Conservation (phyloP, 2,888 invertebrate species). For the Tigriopus californicus region DNA sequence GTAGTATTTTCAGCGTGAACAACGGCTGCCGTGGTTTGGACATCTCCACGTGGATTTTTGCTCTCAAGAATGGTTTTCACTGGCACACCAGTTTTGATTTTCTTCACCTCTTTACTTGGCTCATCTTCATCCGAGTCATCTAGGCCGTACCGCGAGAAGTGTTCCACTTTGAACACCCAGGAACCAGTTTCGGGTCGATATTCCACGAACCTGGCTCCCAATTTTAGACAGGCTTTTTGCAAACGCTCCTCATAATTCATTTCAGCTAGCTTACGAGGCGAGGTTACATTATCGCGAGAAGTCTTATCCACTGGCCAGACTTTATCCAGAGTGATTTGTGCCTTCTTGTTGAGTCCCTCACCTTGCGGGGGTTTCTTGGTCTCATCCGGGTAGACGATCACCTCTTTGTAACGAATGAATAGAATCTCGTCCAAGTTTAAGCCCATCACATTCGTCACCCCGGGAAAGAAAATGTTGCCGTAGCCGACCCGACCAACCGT, state of each 20-base stretch:
- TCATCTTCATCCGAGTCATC: conserved; percentile 68
- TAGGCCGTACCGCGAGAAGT: conserved; percentile 82
- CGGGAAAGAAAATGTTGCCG: conserved; percentile 71
- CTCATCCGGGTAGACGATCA: conserved; percentile 77
- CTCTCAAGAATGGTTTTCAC: too few relatives aligned
- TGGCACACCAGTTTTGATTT: too few relatives aligned
- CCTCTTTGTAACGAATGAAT: conserved; percentile 64
- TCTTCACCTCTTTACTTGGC: too few relatives aligned
- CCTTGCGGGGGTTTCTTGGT: conserved; percentile 76
- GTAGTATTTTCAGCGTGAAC: too few relatives aligned
- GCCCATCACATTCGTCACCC: conserved; percentile 61
- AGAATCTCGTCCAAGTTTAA: conserved; percentile 21
- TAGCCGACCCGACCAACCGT: conserved; percentile 74
- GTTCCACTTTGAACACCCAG: conserved; percentile 88
- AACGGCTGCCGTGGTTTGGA: too few relatives aligned
- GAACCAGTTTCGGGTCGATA: conserved; percentile 88
- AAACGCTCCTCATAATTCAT: conserved; percentile 73
- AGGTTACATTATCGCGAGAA: conserved; percentile 54
- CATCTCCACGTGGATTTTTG: too few relatives aligned
- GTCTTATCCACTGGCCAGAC: conserved; percentile 81
- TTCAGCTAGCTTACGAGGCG: conserved; percentile 47
- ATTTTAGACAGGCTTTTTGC: conserved; percentile 59
- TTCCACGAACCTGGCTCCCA: conserved; percentile 78
- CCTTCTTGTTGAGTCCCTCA: conserved; percentile 65
- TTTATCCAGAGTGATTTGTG: conserved; percentile 35